Evolutionary conservation across 1,140 invertebrate genomes (phyloP).

Genomic region (Popillia japonica): DNA sequence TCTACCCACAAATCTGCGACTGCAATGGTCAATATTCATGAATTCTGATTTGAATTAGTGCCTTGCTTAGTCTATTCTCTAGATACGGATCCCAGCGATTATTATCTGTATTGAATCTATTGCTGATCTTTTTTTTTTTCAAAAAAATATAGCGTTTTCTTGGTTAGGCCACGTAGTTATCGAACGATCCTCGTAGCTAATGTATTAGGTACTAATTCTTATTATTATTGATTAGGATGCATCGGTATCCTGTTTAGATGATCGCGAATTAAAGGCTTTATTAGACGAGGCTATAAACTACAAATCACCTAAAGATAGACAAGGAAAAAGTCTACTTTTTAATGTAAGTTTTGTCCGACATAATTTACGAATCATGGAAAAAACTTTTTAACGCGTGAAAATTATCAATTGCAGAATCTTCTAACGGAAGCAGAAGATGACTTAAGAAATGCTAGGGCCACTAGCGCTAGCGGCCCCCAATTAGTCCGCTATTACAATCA

Average conservation of each 20-base stretch:
- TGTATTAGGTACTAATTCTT: neutral
- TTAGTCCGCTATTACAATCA: conserved; percentile 56
- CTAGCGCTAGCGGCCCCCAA: conserved; percentile 56
- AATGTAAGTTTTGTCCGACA: conserved; percentile 65
- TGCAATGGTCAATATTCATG: too few relatives aligned
- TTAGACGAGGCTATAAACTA: conserved; percentile 80
- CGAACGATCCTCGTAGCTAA: neutral
- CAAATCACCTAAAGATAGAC: conserved; percentile 78
- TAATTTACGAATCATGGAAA: neutral
- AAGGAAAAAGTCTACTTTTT: conserved; percentile 78
- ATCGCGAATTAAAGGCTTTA: conserved; percentile 72
- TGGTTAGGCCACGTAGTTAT: too few relatives aligned
- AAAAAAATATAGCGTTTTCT: too few relatives aligned
- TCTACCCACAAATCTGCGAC: too few relatives aligned
- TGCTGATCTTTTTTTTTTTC: too few relatives aligned
- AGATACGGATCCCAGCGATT: too few relatives aligned
- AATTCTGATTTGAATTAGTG: too few relatives aligned
- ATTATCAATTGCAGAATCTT: conserved; percentile 61
- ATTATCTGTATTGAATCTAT: too few relatives aligned
- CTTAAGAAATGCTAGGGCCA: conserved; percentile 59
- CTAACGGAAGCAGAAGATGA: conserved; percentile 69
- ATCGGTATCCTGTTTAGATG: conserved; percentile 65
- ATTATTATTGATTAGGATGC: neutral
- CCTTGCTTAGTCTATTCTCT: too few relatives aligned
- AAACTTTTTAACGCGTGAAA: neutral